Evolutionary conservation across 2,113 vertebrate species (phyloP).

Genomic region (Micronycteris hirsuta): DNA sequence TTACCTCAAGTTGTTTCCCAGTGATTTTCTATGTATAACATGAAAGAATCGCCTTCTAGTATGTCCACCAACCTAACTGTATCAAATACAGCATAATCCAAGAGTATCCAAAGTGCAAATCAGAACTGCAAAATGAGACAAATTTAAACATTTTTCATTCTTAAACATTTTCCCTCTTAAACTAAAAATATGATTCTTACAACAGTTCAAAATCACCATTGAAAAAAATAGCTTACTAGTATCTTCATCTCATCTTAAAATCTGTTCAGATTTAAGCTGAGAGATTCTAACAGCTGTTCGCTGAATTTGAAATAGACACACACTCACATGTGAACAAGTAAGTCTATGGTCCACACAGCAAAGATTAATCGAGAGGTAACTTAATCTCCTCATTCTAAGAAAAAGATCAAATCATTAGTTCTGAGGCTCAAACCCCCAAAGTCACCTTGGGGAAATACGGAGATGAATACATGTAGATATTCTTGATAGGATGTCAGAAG

Average conservation of each 20-base stretch:
- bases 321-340: background rate
- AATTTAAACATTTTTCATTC: background rate
- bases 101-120: background rate
- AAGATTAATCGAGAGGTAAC: background rate
- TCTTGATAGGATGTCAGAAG: background rate
- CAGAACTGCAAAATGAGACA: background rate
- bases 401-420: background rate
- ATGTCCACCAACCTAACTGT: background rate
- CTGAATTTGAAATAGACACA: background rate
- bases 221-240: background rate
- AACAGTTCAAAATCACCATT: slow-evolving; percentile 17
- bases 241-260: background rate
- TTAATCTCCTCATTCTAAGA: background rate
- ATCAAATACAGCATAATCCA: background rate
- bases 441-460: background rate
- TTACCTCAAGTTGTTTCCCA: background rate
- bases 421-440: background rate
- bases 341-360: background rate
- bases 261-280: background rate
- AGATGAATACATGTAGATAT: background rate
- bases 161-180: background rate
- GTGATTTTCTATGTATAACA: background rate
- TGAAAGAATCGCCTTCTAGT: background rate
- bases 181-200: background rate
- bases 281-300: background rate